Evolutionary conservation across 2,888 invertebrate species (phyloP).

Genomic region (Temnothorax rugatulus): DNA sequence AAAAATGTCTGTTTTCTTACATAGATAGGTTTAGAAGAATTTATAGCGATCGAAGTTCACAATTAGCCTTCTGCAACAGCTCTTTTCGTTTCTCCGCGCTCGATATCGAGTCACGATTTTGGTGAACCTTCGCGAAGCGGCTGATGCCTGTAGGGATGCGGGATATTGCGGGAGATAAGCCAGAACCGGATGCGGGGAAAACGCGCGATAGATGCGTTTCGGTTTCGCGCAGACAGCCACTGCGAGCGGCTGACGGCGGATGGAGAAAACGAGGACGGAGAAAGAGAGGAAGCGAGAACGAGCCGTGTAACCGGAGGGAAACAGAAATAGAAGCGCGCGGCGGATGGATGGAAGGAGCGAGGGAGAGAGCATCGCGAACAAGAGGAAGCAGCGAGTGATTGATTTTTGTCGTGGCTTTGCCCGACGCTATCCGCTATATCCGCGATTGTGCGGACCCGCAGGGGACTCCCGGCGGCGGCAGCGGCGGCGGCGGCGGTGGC

Average conservation of each 20-base stretch:
- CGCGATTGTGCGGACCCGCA: slow-evolving; percentile 76
- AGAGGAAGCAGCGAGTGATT: slow-evolving; percentile 84
- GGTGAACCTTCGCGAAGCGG: slow-evolving; percentile 21
- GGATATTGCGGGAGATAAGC: slow-evolving; percentile 23
- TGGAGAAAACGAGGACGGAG: slow-evolving; percentile 55
- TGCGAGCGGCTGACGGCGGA: slow-evolving; percentile 15
- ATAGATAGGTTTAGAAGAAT: not conserved
- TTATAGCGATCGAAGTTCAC: not conserved
- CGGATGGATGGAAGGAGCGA: not conserved
- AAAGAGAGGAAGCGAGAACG: slow-evolving; percentile 48
- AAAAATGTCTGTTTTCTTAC: not conserved
- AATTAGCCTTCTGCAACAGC: not conserved
- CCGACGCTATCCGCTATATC: slow-evolving; percentile 78
- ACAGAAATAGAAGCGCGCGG: slow-evolving; percentile 42
- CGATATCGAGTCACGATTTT: slow-evolving; percentile 21
- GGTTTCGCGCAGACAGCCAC: slow-evolving; percentile 40
- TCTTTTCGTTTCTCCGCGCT: not conserved
- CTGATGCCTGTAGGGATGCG: slow-evolving; percentile 31
- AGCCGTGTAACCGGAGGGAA: slow-evolving; percentile 50
- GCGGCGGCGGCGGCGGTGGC: slow-evolving; percentile 42
- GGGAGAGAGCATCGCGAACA: slow-evolving; percentile 53
- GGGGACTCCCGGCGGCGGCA: slow-evolving; percentile 67
- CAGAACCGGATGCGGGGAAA: slow-evolving; percentile 18
- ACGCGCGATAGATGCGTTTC: slow-evolving; percentile 18
- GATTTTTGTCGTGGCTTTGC: slow-evolving; percentile 86